These are phyloP conservation scores for Euplexia lucipara DNA, from an alignment of 2,888 invertebrate species.

Conservation along the genomic window DNA sequence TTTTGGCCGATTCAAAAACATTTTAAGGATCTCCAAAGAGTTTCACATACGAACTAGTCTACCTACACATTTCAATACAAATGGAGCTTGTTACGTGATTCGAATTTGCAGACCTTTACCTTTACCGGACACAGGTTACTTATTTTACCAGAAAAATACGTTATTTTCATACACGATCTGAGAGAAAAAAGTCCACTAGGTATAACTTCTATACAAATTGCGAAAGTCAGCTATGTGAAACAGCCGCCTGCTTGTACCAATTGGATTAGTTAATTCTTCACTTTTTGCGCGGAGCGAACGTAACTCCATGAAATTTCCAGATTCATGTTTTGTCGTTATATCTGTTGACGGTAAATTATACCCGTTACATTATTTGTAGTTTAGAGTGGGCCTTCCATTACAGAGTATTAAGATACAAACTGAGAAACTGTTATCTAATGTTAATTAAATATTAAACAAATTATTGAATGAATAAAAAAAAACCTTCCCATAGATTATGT, in stretches of 20 bases:
- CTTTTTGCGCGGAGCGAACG: background rate
- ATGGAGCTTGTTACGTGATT: conserved; percentile 19
- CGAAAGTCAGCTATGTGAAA: conserved; percentile 8
- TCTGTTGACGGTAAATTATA: too few relatives aligned
- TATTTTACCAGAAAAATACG: conserved; percentile 9
- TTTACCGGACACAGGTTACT: background rate
- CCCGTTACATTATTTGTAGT: too few relatives aligned
- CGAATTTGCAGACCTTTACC: conserved; percentile 7
- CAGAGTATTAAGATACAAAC: too few relatives aligned
- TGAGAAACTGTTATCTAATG: too few relatives aligned
- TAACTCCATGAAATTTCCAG: background rate
- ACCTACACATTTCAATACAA: conserved; percentile 23
- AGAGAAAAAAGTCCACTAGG: background rate
- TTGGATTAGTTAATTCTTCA: background rate
- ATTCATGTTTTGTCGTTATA: background rate
- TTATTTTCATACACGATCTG: background rate
- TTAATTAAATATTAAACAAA: too few relatives aligned
- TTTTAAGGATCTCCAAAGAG: background rate
- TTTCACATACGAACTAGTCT: background rate
- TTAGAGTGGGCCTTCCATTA: too few relatives aligned
- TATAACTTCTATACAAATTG: background rate
- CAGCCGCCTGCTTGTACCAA: conserved; percentile 13
- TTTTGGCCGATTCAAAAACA: background rate
- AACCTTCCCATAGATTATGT: too few relatives aligned
- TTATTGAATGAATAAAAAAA: too few relatives aligned